A percentile compares a stretch with the other conserved stretches of the same genome.
phyloP scores from a whole-genome alignment of 2,113 vertebrate species.

The Pleuronectes platessa region DNA sequence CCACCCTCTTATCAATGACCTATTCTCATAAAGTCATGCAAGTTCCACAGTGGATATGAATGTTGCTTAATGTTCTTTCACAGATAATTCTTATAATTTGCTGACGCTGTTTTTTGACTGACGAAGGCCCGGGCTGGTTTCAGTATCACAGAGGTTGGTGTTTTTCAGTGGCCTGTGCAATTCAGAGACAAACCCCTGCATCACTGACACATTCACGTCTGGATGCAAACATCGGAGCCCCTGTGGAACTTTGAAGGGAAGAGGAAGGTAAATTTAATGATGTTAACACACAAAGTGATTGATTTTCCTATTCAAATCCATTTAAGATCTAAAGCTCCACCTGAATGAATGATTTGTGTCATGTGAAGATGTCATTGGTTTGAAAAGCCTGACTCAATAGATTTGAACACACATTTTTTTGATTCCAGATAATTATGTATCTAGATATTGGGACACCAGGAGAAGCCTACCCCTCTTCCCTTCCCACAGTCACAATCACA shows the following conservation, averaged over 20 bases:
- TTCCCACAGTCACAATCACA: slow-evolving; percentile 47
- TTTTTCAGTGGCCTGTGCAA: slow-evolving; percentile 21
- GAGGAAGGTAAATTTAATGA: slow-evolving; percentile 7
- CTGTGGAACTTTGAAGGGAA: slow-evolving; percentile 36
- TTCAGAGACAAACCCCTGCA: slow-evolving; percentile 47
- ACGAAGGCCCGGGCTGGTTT: slow-evolving; percentile 35
- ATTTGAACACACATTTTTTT: slow-evolving; percentile 16
- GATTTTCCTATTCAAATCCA: not conserved
- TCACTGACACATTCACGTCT: slow-evolving; percentile 25
- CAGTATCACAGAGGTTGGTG: slow-evolving; percentile 6
- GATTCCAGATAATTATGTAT: not conserved
- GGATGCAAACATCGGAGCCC: slow-evolving; percentile 8
- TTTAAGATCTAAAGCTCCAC: not conserved
- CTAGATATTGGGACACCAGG: slow-evolving; percentile 14
- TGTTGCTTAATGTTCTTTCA: slow-evolving; percentile 18
- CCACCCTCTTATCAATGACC: slow-evolving; percentile 11
- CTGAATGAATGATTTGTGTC: slow-evolving; percentile 2
- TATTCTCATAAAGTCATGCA: slow-evolving; percentile 26
- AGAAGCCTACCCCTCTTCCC: slow-evolving; percentile 12
- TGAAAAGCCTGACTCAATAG: not conserved
- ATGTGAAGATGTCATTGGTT: slow-evolving; percentile 8
- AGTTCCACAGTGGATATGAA: slow-evolving; percentile 18
- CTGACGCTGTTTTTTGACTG: slow-evolving; percentile 19
- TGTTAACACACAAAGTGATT: not conserved
- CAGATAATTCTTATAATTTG: slow-evolving; percentile 17